Conservation (phyloP, 2,888 invertebrate genomes). For the Fissipunctia ypsillon region DNA sequence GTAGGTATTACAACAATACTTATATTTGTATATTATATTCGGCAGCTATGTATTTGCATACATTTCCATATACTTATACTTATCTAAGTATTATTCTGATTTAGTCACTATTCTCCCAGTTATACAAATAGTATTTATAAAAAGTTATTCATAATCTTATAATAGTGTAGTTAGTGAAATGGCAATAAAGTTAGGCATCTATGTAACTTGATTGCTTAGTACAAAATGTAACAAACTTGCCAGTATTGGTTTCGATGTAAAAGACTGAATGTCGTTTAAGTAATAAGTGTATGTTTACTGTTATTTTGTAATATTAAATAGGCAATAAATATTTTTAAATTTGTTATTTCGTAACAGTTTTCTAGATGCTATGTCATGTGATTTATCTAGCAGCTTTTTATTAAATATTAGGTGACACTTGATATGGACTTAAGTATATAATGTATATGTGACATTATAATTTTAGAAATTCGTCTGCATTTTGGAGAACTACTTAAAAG, state of each 20-base stretch:
- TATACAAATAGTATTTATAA: constrained; percentile 43
- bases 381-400: constrained; percentile 74
- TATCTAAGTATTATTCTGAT: constrained; percentile 45
- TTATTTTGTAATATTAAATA: constrained; percentile 82
- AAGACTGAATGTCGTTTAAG: constrained; percentile 90
- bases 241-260: constrained; percentile 90
- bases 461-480: constrained; percentile 51
- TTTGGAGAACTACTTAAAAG: constrained; percentile 51
- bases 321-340: constrained; percentile 73
- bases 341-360: constrained; percentile 66
- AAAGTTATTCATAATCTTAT: constrained; percentile 10
- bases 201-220: constrained; percentile 86
- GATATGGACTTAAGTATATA: constrained; percentile 50
- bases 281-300: constrained; percentile 79
- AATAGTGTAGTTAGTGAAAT: constrained; percentile 83
- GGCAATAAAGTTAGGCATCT: constrained; percentile 78
- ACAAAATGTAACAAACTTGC: constrained; percentile 90
- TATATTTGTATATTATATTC: constrained; percentile 15
- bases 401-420: constrained; percentile 58
- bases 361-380: constrained; percentile 70
- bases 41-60: constrained; percentile 47
- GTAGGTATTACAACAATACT: constrained; percentile 18
- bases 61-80: constrained; percentile 26
- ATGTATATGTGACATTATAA: constrained; percentile 46
- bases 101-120: constrained; percentile 60